These are phyloP conservation scores for Myotis brandtii DNA, from an alignment of 2,113 vertebrate genomes.

Conservation along the genomic window DNA sequence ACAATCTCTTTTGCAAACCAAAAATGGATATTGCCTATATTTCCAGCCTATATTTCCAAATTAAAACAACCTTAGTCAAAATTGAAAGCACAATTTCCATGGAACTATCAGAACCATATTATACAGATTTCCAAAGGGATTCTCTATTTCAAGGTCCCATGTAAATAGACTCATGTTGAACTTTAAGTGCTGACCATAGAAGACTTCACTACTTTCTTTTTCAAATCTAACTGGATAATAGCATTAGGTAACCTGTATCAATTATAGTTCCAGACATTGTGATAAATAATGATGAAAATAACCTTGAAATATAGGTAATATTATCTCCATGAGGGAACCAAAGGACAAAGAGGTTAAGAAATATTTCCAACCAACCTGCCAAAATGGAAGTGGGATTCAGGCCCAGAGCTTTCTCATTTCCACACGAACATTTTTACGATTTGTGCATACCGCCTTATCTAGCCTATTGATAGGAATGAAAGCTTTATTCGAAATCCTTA, in stretches of 20 bases:
- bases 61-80: background rate
- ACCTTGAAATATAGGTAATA: background rate
- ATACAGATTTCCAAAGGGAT: background rate
- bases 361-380: background rate
- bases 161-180: background rate
- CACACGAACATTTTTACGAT: background rate
- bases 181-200: background rate
- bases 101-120: background rate
- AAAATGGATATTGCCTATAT: background rate
- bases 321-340: background rate
- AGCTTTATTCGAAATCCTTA: background rate
- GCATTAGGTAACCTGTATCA: background rate
- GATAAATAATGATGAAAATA: constrained; percentile 7
- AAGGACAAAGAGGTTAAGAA: background rate
- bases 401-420: background rate
- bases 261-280: background rate
- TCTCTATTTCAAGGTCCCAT: background rate
- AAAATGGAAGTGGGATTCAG: background rate
- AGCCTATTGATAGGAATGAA: background rate
- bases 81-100: background rate
- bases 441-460: background rate
- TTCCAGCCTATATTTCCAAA: background rate
- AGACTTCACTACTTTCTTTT: background rate
- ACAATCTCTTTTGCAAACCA: background rate
- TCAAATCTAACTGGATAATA: background rate